Evolutionary conservation across 2,113 vertebrate genomes (phyloP).

Genomic region (Apistogramma diplotaenia): DNA sequence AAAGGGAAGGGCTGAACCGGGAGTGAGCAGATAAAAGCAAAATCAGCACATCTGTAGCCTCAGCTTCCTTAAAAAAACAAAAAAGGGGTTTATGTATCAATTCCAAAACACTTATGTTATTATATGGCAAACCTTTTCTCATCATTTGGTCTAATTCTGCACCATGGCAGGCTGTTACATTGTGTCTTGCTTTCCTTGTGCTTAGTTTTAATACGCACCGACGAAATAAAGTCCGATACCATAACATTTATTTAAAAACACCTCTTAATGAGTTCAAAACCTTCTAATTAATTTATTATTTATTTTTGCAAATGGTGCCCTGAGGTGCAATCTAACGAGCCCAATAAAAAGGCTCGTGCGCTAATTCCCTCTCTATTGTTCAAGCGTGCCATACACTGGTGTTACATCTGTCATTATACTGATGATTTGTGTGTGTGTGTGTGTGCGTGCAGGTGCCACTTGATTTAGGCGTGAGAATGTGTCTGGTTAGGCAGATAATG

Average conservation of each 20-base stretch:
- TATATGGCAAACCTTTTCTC: background rate
- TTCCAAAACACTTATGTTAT: no score
- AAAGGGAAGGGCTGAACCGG: background rate
- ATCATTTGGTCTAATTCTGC: background rate
- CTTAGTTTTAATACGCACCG: background rate
- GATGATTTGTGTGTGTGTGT: background rate
- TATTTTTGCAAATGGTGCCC: slow-evolving; percentile 6
- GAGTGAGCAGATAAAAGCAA: background rate
- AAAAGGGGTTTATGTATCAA: background rate
- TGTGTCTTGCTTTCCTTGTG: background rate
- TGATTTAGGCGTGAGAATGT: background rate
- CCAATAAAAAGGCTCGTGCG: slow-evolving; percentile 30
- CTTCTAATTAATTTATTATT: slow-evolving; percentile 19
- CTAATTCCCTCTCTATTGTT: slow-evolving; percentile 10
- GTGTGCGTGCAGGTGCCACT: background rate
- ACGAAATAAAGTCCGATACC: background rate
- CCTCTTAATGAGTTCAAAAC: background rate
- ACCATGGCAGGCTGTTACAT: background rate
- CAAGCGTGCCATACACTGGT: background rate
- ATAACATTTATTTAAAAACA: background rate
- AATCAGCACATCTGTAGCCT: background rate
- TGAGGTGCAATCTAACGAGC: slow-evolving; percentile 15
- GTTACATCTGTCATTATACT: slow-evolving; percentile 13
- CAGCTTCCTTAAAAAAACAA: background rate
- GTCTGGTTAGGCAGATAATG: slow-evolving; percentile 25